phyloP scores from a whole-genome alignment of 2,113 vertebrate genomes.

The Emydura subglobosa region DNA sequence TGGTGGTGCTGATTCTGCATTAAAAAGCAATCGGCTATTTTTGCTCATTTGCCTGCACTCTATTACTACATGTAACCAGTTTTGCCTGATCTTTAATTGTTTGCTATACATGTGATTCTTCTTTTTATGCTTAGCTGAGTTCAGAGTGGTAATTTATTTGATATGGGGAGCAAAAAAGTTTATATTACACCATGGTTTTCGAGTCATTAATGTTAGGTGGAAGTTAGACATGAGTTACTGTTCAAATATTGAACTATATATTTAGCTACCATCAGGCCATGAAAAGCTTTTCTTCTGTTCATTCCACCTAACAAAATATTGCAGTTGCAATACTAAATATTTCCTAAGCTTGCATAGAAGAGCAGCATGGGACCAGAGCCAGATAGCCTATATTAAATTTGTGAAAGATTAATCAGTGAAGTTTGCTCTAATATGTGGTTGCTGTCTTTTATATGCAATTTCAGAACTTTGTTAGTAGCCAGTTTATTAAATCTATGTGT shows the following conservation, averaged over 20 bases:
- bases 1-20: background rate
- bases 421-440: slow-evolving; percentile 10
- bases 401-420: slow-evolving; percentile 13
- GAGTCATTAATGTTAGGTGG: background rate
- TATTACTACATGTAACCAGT: background rate
- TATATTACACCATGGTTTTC: background rate
- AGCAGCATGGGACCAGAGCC: slow-evolving; percentile 6
- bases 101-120: background rate
- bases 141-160: background rate
- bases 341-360: background rate
- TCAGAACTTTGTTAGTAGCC: slow-evolving; percentile 25
- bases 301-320: background rate
- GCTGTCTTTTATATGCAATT: slow-evolving; percentile 41
- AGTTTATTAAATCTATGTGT: slow-evolving; percentile 60
- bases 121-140: fast-evolving
- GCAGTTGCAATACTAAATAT: background rate
- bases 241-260: background rate
- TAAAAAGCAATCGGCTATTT: background rate
- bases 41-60: background rate
- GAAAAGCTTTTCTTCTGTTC: background rate
- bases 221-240: background rate
- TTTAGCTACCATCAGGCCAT: background rate
- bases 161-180: background rate
- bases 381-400: slow-evolving; percentile 53
- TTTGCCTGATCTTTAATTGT: background rate